phyloP scores from a whole-genome alignment of 2,888 invertebrate species.

The Cerastis leucographa region DNA sequence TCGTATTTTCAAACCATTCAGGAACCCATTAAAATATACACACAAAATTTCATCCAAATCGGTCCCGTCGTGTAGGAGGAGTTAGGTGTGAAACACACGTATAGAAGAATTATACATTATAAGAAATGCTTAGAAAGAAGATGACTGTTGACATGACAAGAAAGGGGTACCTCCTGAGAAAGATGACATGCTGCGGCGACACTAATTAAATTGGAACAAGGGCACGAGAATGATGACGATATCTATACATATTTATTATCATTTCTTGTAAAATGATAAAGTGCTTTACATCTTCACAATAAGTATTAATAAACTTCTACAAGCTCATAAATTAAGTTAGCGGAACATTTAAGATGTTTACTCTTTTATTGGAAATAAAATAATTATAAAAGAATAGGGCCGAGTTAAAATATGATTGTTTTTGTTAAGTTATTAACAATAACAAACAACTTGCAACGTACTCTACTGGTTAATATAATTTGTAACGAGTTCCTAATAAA shows the following conservation, averaged over 20 bases:
- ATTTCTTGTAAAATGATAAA: neutral
- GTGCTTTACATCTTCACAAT: neutral
- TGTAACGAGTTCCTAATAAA: neutral
- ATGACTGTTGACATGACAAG: neutral
- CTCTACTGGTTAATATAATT: neutral
- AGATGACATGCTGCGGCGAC: neutral
- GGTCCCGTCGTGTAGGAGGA: no score
- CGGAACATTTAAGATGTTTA: conserved; percentile 1
- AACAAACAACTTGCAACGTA: neutral
- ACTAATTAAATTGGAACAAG: neutral
- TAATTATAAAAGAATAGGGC: conserved; percentile 5
- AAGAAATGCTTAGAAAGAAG: neutral
- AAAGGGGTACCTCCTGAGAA: neutral
- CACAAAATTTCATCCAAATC: no score
- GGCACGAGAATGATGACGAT: neutral
- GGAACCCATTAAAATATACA: no score
- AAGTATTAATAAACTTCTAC: neutral
- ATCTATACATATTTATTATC: neutral
- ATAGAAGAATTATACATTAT: no score
- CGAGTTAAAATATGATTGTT: conserved; percentile 2
- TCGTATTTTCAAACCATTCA: no score
- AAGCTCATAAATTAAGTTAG: conserved; percentile 9
- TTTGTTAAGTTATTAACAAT: neutral
- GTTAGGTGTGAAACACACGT: no score
- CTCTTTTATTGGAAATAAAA: conserved; percentile 15